Evolutionary conservation across 2,113 vertebrate genomes (phyloP).

Genomic region (Chamaea fasciata): DNA sequence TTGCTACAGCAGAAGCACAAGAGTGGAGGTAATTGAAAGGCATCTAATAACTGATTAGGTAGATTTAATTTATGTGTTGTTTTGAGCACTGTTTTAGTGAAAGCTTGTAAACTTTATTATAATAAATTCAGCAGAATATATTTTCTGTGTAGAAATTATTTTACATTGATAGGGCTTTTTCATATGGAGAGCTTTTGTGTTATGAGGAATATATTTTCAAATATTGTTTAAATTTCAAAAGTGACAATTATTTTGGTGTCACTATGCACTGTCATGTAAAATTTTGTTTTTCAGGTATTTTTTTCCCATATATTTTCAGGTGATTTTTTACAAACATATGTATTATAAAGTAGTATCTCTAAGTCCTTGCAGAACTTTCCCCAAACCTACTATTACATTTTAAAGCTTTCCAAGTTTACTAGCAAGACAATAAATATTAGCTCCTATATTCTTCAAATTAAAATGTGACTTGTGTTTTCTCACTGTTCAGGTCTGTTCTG

Average conservation of each 20-base stretch:
- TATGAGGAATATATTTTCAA: neutral
- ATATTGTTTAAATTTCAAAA: neutral
- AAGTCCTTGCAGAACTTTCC: neutral
- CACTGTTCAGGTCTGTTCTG: neutral
- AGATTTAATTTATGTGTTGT: neutral
- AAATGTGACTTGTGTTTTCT: neutral
- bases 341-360: neutral
- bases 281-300: neutral
- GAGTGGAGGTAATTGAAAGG: neutral
- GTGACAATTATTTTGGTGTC: neutral
- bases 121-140: neutral
- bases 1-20: neutral
- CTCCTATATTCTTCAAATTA: neutral
- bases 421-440: neutral
- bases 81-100: neutral
- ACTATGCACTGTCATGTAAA: neutral
- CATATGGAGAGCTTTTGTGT: neutral
- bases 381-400: neutral
- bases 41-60: neutral
- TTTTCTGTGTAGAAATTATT: neutral
- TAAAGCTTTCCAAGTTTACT: neutral
- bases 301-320: no score
- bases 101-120: neutral
- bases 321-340: neutral
- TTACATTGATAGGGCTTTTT: neutral